Evolutionary conservation across 2,888 invertebrate species (phyloP), one percentile per base, ranked within the genome.

Genomic region (Dynastes hyllus): DNA sequence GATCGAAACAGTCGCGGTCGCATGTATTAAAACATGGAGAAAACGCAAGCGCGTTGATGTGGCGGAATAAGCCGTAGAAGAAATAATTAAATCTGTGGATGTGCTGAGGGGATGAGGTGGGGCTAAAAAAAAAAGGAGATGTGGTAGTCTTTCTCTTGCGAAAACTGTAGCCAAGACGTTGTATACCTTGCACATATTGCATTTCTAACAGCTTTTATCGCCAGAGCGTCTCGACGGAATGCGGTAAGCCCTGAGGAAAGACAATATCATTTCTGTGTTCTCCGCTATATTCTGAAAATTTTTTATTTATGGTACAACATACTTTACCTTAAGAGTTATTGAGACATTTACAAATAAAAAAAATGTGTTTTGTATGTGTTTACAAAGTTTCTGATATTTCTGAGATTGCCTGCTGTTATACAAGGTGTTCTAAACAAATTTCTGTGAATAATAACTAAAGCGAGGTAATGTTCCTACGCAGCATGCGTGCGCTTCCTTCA

Each of bases 21-120:
- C 22, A 58, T 58, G 55, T 58, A 58, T 58, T 58, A 58, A 58
- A 58, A 58, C 55, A 22, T 58, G 27, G 22, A 22, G 55, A 58
- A 58, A 16, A 58, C 22, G 22, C 22, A 22, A 5, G 22, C 13
- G 11, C 22, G 22, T 22, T 22, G 22, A 58, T 22, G 22, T 27
- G 55, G 8, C 22, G 16, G 27, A 58, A 58, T 22, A 58, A 66
- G 22, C 66, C 66, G 16, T 67, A 40, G 66, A 45, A 67, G 66
- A 67, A 67, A 67, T 67, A 67, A 67, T 67, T 67, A 67, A 67
- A 67, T 67, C 66, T 67, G 66, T 11, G 40, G 55, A 58, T 58
- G 22, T 27, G 55, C 22, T 16, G 22, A 22, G 22, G 53, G n/a
- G 16, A 53, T 53, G 16, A 16, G 53, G 0, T 5, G 37, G 6